Evolutionary conservation across 37 sponge, comb jelly and placozoan species (phyloP), one percentile per base, ranked within the genome.

Genomic region (Aphrocallistes beatrix): DNA sequence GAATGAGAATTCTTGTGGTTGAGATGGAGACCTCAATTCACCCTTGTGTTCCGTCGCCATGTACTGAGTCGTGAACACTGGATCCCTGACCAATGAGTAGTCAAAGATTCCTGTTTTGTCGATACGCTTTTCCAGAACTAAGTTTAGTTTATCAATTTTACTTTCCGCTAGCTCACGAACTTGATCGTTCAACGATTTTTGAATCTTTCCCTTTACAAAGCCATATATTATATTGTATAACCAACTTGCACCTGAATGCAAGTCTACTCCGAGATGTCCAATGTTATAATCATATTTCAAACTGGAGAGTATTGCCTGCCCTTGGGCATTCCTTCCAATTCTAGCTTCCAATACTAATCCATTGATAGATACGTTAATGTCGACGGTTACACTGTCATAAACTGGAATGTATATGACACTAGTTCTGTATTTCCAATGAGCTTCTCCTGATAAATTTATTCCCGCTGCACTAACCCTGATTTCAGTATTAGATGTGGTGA

Each of bases 221-320:
- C 86, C 40, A 39, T 84, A 36, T 38, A 95, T 92, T 19, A 95
- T 84, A 50, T 95, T 95, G 85, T 95, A 95, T 49, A 95, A 81
- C 95, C 95, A 95, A 75, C 92, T 91, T 51, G 93, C 93, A 84
- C 96, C 93, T 25, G 94, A 94, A 51, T 93, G 91, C 39, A 93
- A 96, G 30, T 87, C 32, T 32, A 96, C 84, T 42, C 82, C 51
- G 0, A 96, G 85, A 0, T 85, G 28, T 0, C 92, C 96, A 39
- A 96, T 96, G 87, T 87, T 36, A n/a, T 90, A 0, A 23, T 82
- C 45, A 48, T 94, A 96, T 0, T 84, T 85, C 0, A 87, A 83
- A 21, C 88, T 34, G 42, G 89, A 83, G 39, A 96, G 51, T 0
- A 92, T 91, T 1, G 92, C 82, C 75, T 93, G 94, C 3, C 94